Percentiles rank a stretch among this genome's conserved stretches.
phyloP scores from a whole-genome alignment of 1,140 invertebrate genomes.

The Reticulitermes speratus region DNA sequence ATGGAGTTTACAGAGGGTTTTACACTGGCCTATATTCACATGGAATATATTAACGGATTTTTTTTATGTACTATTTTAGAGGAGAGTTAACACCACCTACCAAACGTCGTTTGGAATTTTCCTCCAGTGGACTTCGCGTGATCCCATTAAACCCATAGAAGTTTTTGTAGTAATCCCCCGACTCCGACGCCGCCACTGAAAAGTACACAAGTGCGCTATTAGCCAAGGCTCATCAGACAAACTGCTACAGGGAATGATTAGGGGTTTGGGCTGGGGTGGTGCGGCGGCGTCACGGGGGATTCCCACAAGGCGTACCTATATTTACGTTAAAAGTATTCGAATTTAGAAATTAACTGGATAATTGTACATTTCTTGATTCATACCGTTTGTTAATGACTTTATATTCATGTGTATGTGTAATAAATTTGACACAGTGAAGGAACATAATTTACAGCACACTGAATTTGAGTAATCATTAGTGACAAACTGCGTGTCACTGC shows the following conservation, averaged over 20 bases:
- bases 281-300: conserved; percentile 31
- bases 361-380: neutral
- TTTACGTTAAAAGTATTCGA: conserved; percentile 26
- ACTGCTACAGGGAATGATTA: neutral
- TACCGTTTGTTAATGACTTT: too few species aligned
- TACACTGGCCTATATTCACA: neutral
- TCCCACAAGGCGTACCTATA: conserved; percentile 30
- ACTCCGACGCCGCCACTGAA: conserved; percentile 26
- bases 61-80: neutral
- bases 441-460: too few species aligned
- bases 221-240: neutral
- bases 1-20: too few species aligned
- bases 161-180: conserved; percentile 33
- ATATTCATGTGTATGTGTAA: too few species aligned
- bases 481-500: too few species aligned
- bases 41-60: neutral
- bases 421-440: too few species aligned
- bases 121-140: conserved; percentile 28
- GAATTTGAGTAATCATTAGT: too few species aligned
- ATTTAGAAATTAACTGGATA: neutral
- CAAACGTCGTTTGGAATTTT: conserved; percentile 31
- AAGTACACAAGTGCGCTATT: conserved; percentile 24
- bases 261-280: neutral
- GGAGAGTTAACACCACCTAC: conserved; percentile 26
- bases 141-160: conserved; percentile 32